Percentiles rank a stretch among this genome's conserved stretches.
These are phyloP conservation scores for Polydrusus pterygomalis DNA, from an alignment of 2,888 invertebrate genomes.

Conservation along the genomic window DNA sequence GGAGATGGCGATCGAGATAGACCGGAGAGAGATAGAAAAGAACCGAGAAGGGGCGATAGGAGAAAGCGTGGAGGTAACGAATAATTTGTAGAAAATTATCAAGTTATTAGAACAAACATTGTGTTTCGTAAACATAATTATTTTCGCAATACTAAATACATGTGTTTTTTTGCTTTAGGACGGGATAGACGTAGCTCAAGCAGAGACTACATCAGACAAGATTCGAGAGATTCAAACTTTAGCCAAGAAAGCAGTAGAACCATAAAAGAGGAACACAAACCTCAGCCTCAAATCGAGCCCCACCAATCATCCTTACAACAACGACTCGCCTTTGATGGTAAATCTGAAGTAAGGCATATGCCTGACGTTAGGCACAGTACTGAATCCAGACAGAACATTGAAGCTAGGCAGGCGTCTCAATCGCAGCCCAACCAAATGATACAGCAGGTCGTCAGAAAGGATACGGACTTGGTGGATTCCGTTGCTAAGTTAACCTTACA, in stretches of 20 bases:
- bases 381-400: background rate
- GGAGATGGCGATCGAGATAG: slow-evolving; percentile 47
- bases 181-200: slow-evolving; percentile 57
- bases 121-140: too few relatives aligned
- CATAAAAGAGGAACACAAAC: slow-evolving; percentile 16
- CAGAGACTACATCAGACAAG: slow-evolving; percentile 50
- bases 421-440: background rate
- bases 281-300: background rate
- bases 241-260: slow-evolving; percentile 27
- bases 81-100: background rate
- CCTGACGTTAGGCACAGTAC: background rate
- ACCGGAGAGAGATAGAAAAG: slow-evolving; percentile 47
- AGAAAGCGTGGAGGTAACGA: slow-evolving; percentile 43
- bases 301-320: slow-evolving; percentile 1
- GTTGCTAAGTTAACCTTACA: background rate
- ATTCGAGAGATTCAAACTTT: slow-evolving; percentile 40
- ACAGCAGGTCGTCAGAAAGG: background rate
- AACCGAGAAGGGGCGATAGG: slow-evolving; percentile 50
- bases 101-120: too few relatives aligned
- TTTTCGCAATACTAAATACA: too few relatives aligned
- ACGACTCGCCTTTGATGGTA: background rate
- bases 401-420: background rate
- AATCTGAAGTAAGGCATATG: too few relatives aligned
- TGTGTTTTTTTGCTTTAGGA: slow-evolving; percentile 21
- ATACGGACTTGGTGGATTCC: background rate